These are phyloP conservation scores for Leuctra nigra DNA, from an alignment of 2,888 invertebrate genomes.

Conservation along the genomic window DNA sequence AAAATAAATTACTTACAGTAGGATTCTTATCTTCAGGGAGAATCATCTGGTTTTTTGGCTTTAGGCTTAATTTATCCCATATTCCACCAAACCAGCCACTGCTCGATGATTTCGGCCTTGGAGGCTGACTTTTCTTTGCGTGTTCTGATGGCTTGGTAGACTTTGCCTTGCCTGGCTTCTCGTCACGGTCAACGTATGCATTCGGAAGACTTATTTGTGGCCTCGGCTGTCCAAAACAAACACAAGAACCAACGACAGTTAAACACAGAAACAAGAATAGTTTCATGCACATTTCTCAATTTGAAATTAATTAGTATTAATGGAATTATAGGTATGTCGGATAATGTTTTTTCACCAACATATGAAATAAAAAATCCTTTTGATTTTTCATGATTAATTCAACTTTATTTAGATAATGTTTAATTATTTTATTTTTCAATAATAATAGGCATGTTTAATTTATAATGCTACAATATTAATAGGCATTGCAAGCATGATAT, in stretches of 20 bases:
- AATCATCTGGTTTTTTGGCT: conserved; percentile 91
- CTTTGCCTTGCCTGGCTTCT: neutral
- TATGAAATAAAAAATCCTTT: too few relatives aligned
- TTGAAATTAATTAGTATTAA: neutral
- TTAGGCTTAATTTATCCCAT: conserved; percentile 73
- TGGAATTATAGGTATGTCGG: neutral
- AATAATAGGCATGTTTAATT: too few relatives aligned
- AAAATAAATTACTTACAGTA: conserved; percentile 56
- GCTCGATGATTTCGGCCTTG: conserved; percentile 2
- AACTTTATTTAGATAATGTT: too few relatives aligned
- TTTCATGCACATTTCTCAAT: neutral
- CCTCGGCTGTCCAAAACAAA: conserved; percentile 1
- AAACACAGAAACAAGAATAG: neutral
- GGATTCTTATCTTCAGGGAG: conserved; percentile 93
- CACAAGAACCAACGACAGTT: conserved; percentile 8
- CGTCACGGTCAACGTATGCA: neutral
- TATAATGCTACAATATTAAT: too few relatives aligned
- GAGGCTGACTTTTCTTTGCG: too few relatives aligned
- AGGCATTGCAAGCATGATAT: too few relatives aligned
- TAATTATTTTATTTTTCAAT: too few relatives aligned
- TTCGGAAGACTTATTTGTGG: conserved; percentile 18
- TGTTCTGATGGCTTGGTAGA: neutral
- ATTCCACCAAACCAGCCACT: conserved; percentile 74
- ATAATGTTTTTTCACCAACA: too few relatives aligned
- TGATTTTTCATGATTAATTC: too few relatives aligned